A percentile compares a stretch with the other conserved stretches of the same genome.
phyloP scores from a whole-genome alignment of 2,797 vertebrate species.

The Telmatherina bonti region DNA sequence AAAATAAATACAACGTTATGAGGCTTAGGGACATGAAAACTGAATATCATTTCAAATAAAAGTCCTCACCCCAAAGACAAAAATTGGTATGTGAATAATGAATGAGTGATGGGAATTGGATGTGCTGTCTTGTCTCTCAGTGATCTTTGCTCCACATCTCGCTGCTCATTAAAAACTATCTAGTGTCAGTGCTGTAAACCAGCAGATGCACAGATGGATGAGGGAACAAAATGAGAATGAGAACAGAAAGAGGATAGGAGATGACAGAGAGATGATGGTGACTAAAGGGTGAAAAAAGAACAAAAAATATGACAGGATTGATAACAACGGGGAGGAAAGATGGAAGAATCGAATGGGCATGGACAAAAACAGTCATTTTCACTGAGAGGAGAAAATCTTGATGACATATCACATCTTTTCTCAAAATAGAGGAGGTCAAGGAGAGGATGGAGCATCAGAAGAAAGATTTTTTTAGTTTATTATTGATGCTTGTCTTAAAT shows the following conservation, averaged over 20 bases:
- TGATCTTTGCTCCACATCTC: slow-evolving; percentile 77
- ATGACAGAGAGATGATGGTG: background rate
- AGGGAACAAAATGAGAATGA: slow-evolving; percentile 30
- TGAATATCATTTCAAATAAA: slow-evolving; percentile 76
- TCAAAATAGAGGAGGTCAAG: slow-evolving; percentile 25
- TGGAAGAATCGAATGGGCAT: slow-evolving; percentile 5
- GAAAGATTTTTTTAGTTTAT: slow-evolving; percentile 9
- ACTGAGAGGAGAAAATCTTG: slow-evolving; percentile 15
- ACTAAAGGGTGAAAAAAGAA: slow-evolving; percentile 19
- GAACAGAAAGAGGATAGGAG: slow-evolving; percentile 20
- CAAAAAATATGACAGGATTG: slow-evolving; percentile 18
- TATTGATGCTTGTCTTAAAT: background rate
- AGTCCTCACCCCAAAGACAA: slow-evolving; percentile 66
- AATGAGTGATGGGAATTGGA: slow-evolving; percentile 78
- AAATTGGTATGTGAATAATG: slow-evolving; percentile 75
- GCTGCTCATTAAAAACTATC: slow-evolving; percentile 75
- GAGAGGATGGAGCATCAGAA: background rate
- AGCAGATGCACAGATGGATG: slow-evolving; percentile 38
- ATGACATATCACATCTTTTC: slow-evolving; percentile 28
- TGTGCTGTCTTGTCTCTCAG: slow-evolving; percentile 66
- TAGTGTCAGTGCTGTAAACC: slow-evolving; percentile 61
- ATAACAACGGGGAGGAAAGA: slow-evolving; percentile 15
- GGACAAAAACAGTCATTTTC: slow-evolving; percentile 9
- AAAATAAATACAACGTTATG: slow-evolving; percentile 61
- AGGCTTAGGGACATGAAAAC: slow-evolving; percentile 57